Evolutionary conservation across 1,140 invertebrate species (phyloP), one percentile per base, ranked within the genome.

Genomic region (Adelges cooleyi): DNA sequence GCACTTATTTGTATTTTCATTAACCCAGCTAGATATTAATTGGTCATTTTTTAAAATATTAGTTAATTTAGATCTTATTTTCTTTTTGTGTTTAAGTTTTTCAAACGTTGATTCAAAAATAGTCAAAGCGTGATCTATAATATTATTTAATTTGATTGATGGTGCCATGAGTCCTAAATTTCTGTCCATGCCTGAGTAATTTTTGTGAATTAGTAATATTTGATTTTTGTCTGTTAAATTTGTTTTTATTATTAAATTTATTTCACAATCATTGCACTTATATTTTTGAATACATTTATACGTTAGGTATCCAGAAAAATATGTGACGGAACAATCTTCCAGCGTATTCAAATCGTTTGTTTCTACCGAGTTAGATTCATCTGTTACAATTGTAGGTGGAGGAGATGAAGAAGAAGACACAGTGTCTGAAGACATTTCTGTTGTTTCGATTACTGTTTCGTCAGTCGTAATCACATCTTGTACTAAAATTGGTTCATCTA

Each of bases 1-100:
- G 27, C 50, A 52, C 15, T 51, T 51, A 29, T 51, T 51, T 29
- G n/a, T 51, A 9, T 52, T 52, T 20, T 52, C 27, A 13, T 51
- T 8, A 8, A 51, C 20, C 50, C 27, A 52, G 17, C 11, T 33
- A 17, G 25, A 51, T 51, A 27, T 51, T 51, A 51, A 51, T 25
- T 49, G 20, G n/a, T 49, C 22, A 4, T 50, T 50, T 50, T 50
- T 50, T 50, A 50, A 29, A 50, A 50, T 15, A 5, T 22, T 17
- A 2, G 29, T 9, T 50, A 50, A 29, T 1, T 0, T 50, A 27
- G 13, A 27, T 50, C 49, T n/a, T 50, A 50, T 15, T 18, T 52
- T 52, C 36, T 52, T 52, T 29, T 52, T 36, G 27, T 52, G 1
- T n/a, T n/a, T n/a, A n/a, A n/a, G n/a, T n/a, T n/a, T n/a, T n/a